Conservation (phyloP, 92 coral and sea anemone species). For the Pocillopora meandrina region DNA sequence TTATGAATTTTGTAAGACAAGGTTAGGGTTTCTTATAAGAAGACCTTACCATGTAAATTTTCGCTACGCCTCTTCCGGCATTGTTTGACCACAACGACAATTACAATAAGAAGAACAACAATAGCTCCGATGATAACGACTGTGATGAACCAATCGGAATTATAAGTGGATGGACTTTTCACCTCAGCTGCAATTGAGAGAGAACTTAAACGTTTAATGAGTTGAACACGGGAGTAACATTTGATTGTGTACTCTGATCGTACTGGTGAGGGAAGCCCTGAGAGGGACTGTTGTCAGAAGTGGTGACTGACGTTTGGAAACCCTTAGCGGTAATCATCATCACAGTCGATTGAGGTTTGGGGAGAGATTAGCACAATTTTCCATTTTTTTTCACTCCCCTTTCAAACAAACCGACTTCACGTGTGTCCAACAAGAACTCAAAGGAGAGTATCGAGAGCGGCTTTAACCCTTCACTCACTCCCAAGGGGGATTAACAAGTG, state of each 20-base stretch:
- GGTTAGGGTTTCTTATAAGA: neutral
- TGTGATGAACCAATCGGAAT: constrained; percentile 74
- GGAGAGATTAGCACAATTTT: too few species aligned
- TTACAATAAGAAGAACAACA: constrained; percentile 55
- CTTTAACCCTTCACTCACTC: too few species aligned
- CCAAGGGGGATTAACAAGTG: too few species aligned
- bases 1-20: neutral
- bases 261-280: neutral
- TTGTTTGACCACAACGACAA: constrained; percentile 51
- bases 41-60: constrained; percentile 56
- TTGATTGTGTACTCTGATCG: neutral
- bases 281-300: too few species aligned
- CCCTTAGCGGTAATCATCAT: too few species aligned
- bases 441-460: too few species aligned
- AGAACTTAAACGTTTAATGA: neutral
- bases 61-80: constrained; percentile 45
- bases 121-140: constrained; percentile 57
- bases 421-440: too few species aligned
- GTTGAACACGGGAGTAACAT: neutral
- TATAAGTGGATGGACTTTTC: constrained; percentile 47
- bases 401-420: too few species aligned
- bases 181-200: constrained; percentile 47
- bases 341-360: too few species aligned
- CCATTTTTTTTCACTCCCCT: too few species aligned
- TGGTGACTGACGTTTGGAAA: too few species aligned